Base-by-base conservation (phyloP, 2,888 invertebrate genomes). In the Kuschelorhynchus macadamiae region DNA sequence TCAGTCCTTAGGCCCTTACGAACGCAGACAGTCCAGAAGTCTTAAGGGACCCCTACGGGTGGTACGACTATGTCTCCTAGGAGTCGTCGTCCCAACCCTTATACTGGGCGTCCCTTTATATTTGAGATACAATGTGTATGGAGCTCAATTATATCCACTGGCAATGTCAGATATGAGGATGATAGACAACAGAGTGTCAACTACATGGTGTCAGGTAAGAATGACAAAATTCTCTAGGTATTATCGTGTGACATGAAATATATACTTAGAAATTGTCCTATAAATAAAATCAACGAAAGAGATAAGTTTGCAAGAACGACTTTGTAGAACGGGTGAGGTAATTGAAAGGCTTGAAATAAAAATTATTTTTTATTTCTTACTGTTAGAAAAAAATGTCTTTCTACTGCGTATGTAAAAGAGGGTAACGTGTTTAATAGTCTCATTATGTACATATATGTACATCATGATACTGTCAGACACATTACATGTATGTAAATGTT, bases 151-250 rank as follows among this genome's bases (percentile, higher is more conserved):
- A 77, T 92, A 92, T 77, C 91, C 92, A 0, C 85, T 92, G 79
- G 89, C 90, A 17, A 89, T 91, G 83, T 91, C 92, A 0, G 93
- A 93, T 80, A 92, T 92, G 88, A 83, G 92, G 68, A 85, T 92
- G 63, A 87, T 92, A 70, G 92, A 92, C 80, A 88, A 88, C 76
- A 89, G 87, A 83, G 88, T 92, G 72, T 92, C 92, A 0, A 91
- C 92, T 0, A 90, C 89, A 14, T 93, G 93, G 93, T 93, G 93
- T 78, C 91, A 92, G 88, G 92, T 92, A 83, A 82, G 7, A 5
- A 5, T 7, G 7, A 25, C 25, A 7, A 25, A 25, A 25, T 5
- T 25, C 7, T 3, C 25, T 25, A 5, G 25, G 7, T 5, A 7
- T 36, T 7, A 36, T 36, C 5, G 5, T 2, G 3, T 36, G 36